These are phyloP conservation scores for Thamnaconus septentrionalis DNA, from an alignment of 2,113 vertebrate genomes.

Conservation along the genomic window DNA sequence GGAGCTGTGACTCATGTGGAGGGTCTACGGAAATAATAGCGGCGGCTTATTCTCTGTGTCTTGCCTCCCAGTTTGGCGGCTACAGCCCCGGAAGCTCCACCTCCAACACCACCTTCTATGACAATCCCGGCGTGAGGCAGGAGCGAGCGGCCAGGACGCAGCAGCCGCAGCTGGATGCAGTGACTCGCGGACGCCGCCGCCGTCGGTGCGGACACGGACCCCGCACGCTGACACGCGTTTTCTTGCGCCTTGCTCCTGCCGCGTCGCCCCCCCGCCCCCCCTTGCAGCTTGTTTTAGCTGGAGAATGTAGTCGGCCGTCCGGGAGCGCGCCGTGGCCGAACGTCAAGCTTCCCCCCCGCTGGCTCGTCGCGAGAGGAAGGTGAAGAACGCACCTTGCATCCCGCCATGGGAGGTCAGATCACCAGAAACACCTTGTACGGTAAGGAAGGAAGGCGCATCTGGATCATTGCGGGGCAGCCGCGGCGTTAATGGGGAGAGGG, in stretches of 20 bases:
- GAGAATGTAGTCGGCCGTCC: slow-evolving; percentile 31
- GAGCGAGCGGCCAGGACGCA: slow-evolving; percentile 12
- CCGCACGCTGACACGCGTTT: slow-evolving; percentile 7
- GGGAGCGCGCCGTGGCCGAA: slow-evolving; percentile 35
- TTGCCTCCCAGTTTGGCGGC: slow-evolving; percentile 13
- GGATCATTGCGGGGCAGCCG: neutral
- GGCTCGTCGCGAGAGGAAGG: slow-evolving; percentile 23
- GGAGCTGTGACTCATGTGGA: neutral
- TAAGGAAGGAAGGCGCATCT: slow-evolving; percentile 65
- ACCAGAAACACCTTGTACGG: slow-evolving; percentile 83
- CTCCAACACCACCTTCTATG: slow-evolving; percentile 68
- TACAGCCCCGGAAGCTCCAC: slow-evolving; percentile 56
- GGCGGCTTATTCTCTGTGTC: too few relatives aligned
- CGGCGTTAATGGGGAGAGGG: too few relatives aligned
- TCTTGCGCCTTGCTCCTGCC: neutral
- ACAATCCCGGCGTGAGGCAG: slow-evolving; percentile 59
- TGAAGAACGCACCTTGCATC: slow-evolving; percentile 71
- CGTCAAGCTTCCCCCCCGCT: slow-evolving; percentile 32
- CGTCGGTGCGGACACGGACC: slow-evolving; percentile 27
- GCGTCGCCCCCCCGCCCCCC: too few relatives aligned
- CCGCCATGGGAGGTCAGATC: slow-evolving; percentile 88
- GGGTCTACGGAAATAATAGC: too few relatives aligned
- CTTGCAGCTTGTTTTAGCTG: too few relatives aligned
- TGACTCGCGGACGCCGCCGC: slow-evolving; percentile 2
- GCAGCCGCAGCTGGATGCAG: slow-evolving; percentile 1